Percentiles rank a stretch among this genome's conserved stretches.
These are phyloP conservation scores for Phasianus colchicus DNA, from an alignment of 2,113 vertebrate species.

Conservation along the genomic window DNA sequence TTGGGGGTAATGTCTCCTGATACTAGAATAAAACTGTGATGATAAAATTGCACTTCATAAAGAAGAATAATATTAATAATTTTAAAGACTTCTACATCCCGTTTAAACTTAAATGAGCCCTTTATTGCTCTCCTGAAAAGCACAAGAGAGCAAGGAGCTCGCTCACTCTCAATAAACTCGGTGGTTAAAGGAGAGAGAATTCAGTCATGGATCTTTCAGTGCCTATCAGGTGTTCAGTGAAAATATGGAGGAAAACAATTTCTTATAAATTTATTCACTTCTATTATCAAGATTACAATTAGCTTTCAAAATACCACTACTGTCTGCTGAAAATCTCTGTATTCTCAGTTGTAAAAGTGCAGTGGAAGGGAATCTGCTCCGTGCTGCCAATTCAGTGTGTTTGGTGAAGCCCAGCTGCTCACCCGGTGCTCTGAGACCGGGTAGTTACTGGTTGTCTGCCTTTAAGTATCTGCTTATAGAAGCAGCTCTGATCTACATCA, in stretches of 20 bases:
- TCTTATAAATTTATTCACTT: neutral
- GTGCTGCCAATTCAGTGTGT: neutral
- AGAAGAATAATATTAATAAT: conserved; percentile 5
- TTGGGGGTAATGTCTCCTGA: neutral
- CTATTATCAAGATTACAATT: neutral
- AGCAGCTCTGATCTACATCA: conserved; percentile 59
- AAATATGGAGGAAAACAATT: neutral
- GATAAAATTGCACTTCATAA: conserved; percentile 12
- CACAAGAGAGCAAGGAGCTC: neutral
- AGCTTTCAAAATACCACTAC: neutral
- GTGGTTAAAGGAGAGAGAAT: neutral
- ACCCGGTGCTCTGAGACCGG: neutral
- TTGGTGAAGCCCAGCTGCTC: neutral
- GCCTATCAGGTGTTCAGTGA: neutral
- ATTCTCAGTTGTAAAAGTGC: neutral
- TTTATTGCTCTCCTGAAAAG: conserved; percentile 29
- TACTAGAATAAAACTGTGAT: neutral
- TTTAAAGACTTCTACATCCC: neutral
- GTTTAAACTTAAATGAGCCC: conserved; percentile 29
- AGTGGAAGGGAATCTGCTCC: neutral
- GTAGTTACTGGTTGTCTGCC: neutral
- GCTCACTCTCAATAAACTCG: neutral
- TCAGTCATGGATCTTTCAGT: neutral
- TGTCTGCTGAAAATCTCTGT: neutral
- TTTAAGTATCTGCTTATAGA: conserved; percentile 7